These are phyloP conservation scores for Orientallactaga sibirica DNA, from an alignment of 2,797 vertebrate genomes.

Conservation along the genomic window DNA sequence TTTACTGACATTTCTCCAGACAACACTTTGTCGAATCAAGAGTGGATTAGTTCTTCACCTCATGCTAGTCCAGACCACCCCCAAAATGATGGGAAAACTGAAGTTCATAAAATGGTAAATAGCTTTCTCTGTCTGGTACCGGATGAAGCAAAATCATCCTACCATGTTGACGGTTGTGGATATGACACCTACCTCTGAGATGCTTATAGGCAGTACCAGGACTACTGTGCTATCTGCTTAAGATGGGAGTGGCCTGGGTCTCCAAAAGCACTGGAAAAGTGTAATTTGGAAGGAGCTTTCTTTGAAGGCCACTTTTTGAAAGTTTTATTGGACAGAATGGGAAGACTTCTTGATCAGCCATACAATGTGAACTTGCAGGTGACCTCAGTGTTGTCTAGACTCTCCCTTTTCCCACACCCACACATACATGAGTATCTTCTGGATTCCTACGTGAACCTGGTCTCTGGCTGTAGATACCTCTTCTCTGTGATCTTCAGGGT, in stretches of 20 bases:
- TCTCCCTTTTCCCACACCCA: slow-evolving; percentile 96
- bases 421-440: slow-evolving; percentile 97
- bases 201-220: slow-evolving; percentile 99
- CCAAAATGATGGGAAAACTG: slow-evolving; percentile 96
- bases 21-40: slow-evolving; percentile 92
- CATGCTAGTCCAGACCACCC: slow-evolving; percentile 94
- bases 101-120: slow-evolving; percentile 99
- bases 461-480: slow-evolving; percentile 96
- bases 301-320: slow-evolving; percentile 99
- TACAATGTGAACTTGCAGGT: slow-evolving; percentile 99
- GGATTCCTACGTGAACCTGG: slow-evolving; percentile 98
- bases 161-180: slow-evolving; percentile 98
- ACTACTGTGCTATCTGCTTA: slow-evolving; percentile 96
- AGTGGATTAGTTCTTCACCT: slow-evolving; percentile 96
- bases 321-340: slow-evolving; percentile 99
- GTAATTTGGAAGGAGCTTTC: slow-evolving; percentile 95
- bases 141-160: slow-evolving; percentile 98
- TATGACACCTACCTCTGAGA: slow-evolving; percentile 99
- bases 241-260: slow-evolving; percentile 97
- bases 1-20: slow-evolving; percentile 96
- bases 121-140: slow-evolving; percentile 97
- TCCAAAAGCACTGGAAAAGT: slow-evolving; percentile 97
- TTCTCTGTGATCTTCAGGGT: slow-evolving; percentile 99
- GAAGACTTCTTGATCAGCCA: slow-evolving; percentile 98
- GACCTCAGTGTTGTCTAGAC: slow-evolving; percentile 97